Conservation (phyloP, 2,113 vertebrate genomes). For the Podarcis cretensis region DNA sequence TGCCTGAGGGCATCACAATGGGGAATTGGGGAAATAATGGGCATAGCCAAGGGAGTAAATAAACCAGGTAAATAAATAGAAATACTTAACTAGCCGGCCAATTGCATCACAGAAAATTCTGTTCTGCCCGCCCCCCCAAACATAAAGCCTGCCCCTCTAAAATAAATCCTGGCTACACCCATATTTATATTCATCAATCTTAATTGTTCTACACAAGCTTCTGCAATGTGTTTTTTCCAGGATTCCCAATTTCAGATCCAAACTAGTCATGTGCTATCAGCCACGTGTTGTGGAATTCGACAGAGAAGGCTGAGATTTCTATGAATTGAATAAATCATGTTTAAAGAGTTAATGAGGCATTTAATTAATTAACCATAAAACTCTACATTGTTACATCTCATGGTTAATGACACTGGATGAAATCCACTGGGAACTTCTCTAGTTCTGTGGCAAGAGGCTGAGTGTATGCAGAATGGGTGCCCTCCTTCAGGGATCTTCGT, state of each 20-base stretch:
- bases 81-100: background rate
- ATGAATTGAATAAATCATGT: conserved; percentile 83
- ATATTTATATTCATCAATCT: conserved; percentile 8
- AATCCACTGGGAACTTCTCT: conserved; percentile 26
- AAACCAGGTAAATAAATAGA: too few relatives aligned
- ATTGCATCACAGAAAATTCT: too few relatives aligned
- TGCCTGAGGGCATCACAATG: too few relatives aligned
- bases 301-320: conserved; percentile 73
- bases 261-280: conserved; percentile 11
- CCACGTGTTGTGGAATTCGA: conserved; percentile 62
- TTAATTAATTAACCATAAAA: conserved; percentile 86
- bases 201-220: conserved; percentile 1
- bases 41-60: too few relatives aligned
- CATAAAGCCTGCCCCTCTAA: too few relatives aligned
- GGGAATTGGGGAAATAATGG: too few relatives aligned
- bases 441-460: conserved; percentile 12
- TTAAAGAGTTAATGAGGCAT: conserved; percentile 84
- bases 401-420: conserved; percentile 74
- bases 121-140: too few relatives aligned
- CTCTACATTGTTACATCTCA: conserved; percentile 81
- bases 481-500: background rate
- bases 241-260: background rate
- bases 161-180: conserved; percentile 19
- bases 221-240: background rate
- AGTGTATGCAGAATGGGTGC: conserved; percentile 7